phyloP scores from a whole-genome alignment of 2,797 vertebrate species.

The Cyclura pinguis region DNA sequence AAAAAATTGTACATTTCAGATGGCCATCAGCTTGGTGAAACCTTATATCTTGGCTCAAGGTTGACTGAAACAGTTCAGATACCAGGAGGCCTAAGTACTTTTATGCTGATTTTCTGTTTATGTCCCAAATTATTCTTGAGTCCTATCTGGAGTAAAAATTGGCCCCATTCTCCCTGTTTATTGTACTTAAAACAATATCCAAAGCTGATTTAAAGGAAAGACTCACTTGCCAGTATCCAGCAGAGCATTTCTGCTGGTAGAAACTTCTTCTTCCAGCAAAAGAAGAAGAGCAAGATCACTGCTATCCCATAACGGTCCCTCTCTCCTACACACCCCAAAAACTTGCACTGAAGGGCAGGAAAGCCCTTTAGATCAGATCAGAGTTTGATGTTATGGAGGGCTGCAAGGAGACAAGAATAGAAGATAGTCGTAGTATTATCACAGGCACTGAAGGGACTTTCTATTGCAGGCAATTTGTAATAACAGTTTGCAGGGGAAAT shows the following conservation, averaged over 20 bases:
- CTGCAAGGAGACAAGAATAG: not conserved
- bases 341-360: not conserved
- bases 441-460: too few relatives aligned
- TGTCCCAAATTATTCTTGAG: not conserved
- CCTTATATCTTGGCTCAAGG: not conserved
- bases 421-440: not conserved
- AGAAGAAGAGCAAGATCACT: not conserved
- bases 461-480: not conserved
- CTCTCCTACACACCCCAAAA: not conserved
- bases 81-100: not conserved
- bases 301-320: not conserved
- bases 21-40: not conserved
- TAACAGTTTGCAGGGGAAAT: not conserved
- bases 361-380: not conserved
- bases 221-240: not conserved
- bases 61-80: not conserved
- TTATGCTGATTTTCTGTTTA: not conserved
- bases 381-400: not conserved
- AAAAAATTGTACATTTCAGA: not conserved
- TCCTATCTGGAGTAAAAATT: not conserved
- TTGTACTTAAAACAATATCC: not conserved
- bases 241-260: not conserved
- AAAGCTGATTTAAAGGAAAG: not conserved
- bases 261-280: not conserved
- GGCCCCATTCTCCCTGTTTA: not conserved